Base-by-base conservation (phyloP, 2,888 invertebrate genomes). In the Campopleginae sp. region DNA sequence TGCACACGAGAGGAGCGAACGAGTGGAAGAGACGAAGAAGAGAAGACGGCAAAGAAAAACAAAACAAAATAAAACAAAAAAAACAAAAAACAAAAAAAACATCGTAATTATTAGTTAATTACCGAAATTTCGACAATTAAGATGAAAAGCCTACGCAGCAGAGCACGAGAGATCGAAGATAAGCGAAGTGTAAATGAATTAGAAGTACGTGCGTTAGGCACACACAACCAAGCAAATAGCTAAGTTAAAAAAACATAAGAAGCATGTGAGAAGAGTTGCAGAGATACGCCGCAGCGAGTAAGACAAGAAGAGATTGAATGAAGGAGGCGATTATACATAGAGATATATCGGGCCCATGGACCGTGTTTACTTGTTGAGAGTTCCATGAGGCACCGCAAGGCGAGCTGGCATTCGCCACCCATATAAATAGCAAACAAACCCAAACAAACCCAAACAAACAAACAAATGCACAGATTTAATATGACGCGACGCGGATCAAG, bases 301-400 rank as follows among this genome's bases (percentile, higher is more conserved):
- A n/a, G n/a, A n/a, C n/a, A n/a, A n/a, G n/a, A n/a, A n/a, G n/a
- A n/a, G n/a, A n/a, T n/a, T n/a, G n/a, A n/a, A n/a, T n/a, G n/a
- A n/a, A n/a, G n/a, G n/a, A n/a, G n/a, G 38, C 80, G 75, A 86
- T 78, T 72, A 87, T 86, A 87, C 83, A 76, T 79, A 80, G 82
- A 80, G 86, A 82, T 77, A 80, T 81, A 81, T 82, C 82, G 86
- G 88, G 79, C 88, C 88, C 88, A 87, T 92, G 92, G 91, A 91
- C 91, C 90, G 90, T 93, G 93, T 93, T 93, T 91, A 91, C 89
- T 93, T 93, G 93, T 93, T 93, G 90, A 93, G 91, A 90, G 92
- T 89, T 91, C 90, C 92, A 92, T 91, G 93, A 93, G 91, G 90
- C 89, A 84, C 51, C 85, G 88, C n/a, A n/a, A 89, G 89, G 85